Conservation (phyloP, 1,140 invertebrate genomes). For the Aphidius ervi region DNA sequence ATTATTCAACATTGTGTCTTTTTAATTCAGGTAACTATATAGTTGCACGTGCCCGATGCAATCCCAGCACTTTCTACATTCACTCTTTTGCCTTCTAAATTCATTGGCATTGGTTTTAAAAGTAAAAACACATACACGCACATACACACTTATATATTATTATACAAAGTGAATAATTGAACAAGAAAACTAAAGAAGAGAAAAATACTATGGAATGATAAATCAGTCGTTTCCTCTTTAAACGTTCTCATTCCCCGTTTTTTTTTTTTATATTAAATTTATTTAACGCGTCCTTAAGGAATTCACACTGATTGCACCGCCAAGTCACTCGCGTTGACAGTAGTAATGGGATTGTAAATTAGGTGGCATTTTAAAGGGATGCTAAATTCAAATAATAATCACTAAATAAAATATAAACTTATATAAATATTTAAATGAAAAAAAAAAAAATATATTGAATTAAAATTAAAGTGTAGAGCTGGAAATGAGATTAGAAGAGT, state of each 20-base stretch:
- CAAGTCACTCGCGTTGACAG: slow-evolving; percentile 14
- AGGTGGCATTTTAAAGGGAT: slow-evolving; percentile 7
- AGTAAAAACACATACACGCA: neutral
- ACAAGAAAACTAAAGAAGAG: slow-evolving; percentile 14
- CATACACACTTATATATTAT: neutral
- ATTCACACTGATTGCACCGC: slow-evolving; percentile 14
- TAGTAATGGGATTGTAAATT: slow-evolving; percentile 21
- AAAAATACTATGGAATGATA: slow-evolving; percentile 20
- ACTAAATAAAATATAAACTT: too few relatives aligned
- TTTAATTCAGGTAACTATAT: too few relatives aligned
- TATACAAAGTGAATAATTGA: slow-evolving; percentile 22
- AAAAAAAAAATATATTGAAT: neutral
- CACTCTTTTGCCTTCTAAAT: neutral
- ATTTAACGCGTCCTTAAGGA: neutral
- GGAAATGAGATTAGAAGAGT: neutral
- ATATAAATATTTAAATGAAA: neutral
- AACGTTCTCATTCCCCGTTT: too few relatives aligned
- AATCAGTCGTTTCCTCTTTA: slow-evolving; percentile 14
- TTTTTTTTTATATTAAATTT: too few relatives aligned
- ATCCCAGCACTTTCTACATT: too few relatives aligned
- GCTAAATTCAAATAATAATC: neutral
- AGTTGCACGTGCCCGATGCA: too few relatives aligned
- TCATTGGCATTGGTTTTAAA: neutral
- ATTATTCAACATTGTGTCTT: too few relatives aligned
- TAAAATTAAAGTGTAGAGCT: too few relatives aligned